Conservation (phyloP, 2,888 invertebrate species). For the Thysanoteuthis rhombus region DNA sequence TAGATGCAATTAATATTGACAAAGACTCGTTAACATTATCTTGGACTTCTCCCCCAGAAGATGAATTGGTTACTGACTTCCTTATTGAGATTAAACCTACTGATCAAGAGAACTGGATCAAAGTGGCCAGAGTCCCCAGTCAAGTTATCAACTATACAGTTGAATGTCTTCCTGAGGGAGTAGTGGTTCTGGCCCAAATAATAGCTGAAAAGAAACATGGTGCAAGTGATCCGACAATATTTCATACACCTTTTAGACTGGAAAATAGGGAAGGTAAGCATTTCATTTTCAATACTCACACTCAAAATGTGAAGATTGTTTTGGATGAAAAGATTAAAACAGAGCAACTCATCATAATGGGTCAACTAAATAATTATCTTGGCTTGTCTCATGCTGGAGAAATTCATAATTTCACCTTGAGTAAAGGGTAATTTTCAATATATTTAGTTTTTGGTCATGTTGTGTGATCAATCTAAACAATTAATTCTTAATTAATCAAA, state of each 20-base stretch:
- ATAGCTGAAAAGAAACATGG: constrained; percentile 78
- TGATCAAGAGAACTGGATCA: constrained; percentile 79
- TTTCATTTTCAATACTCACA: not conserved
- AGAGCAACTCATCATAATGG: too few species aligned
- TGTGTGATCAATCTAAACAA: too few species aligned
- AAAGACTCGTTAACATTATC: constrained; percentile 57
- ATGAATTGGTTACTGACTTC: constrained; percentile 63
- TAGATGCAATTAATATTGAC: constrained; percentile 58
- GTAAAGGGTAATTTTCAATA: too few species aligned
- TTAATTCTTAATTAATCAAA: too few species aligned
- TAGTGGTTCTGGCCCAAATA: constrained; percentile 82
- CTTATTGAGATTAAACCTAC: constrained; percentile 71
- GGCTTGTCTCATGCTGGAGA: too few species aligned
- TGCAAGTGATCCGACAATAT: constrained; percentile 56
- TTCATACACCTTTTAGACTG: constrained; percentile 52
- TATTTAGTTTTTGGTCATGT: too few species aligned
- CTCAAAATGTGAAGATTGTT: too few species aligned
- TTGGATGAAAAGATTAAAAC: too few species aligned
- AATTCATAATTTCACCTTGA: too few species aligned
- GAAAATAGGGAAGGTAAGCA: not conserved
- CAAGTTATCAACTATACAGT: constrained; percentile 50
- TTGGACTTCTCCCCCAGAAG: constrained; percentile 63
- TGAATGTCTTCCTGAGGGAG: constrained; percentile 64
- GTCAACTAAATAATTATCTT: too few species aligned
- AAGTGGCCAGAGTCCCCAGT: constrained; percentile 53